Conservation (phyloP, 2,797 vertebrate genomes). For the Lutjanus argentimaculatus region DNA sequence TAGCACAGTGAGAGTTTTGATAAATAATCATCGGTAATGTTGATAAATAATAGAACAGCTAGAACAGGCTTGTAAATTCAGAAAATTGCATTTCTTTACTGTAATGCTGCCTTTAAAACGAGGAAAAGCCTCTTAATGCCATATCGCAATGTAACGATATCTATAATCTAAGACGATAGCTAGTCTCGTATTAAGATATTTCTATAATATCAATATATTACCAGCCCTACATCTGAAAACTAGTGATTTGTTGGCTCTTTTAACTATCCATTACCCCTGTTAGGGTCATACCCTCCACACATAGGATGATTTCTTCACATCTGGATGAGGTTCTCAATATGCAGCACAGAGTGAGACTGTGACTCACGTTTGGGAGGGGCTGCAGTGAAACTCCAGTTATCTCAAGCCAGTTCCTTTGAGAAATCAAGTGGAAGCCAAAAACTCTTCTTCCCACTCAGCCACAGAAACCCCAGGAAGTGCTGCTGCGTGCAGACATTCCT, state of each 20-base stretch:
- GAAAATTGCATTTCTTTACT: too few species aligned
- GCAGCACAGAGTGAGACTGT: slow-evolving; percentile 42
- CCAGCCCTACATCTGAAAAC: background rate
- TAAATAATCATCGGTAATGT: too few species aligned
- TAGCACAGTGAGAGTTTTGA: too few species aligned
- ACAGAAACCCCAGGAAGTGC: slow-evolving; percentile 69
- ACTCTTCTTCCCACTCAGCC: slow-evolving; percentile 64
- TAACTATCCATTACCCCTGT: background rate
- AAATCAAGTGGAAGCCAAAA: slow-evolving; percentile 54
- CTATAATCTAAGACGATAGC: too few species aligned
- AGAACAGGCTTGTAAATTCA: too few species aligned
- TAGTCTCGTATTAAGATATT: too few species aligned
- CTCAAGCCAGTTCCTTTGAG: slow-evolving; percentile 43
- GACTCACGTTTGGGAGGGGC: slow-evolving; percentile 59
- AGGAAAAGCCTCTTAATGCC: too few species aligned
- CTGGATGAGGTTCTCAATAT: slow-evolving; percentile 35
- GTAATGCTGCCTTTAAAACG: too few species aligned
- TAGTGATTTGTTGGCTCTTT: background rate
- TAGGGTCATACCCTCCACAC: too few species aligned
- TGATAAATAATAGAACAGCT: too few species aligned
- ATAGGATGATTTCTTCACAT: slow-evolving; percentile 41
- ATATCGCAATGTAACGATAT: too few species aligned
- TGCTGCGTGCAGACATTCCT: slow-evolving; percentile 74
- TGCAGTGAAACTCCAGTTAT: slow-evolving; percentile 45
- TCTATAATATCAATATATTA: too few species aligned